Evolutionary conservation across 2,888 invertebrate species (phyloP), one percentile per base, ranked within the genome.

Genomic region (Belgica antarctica): DNA sequence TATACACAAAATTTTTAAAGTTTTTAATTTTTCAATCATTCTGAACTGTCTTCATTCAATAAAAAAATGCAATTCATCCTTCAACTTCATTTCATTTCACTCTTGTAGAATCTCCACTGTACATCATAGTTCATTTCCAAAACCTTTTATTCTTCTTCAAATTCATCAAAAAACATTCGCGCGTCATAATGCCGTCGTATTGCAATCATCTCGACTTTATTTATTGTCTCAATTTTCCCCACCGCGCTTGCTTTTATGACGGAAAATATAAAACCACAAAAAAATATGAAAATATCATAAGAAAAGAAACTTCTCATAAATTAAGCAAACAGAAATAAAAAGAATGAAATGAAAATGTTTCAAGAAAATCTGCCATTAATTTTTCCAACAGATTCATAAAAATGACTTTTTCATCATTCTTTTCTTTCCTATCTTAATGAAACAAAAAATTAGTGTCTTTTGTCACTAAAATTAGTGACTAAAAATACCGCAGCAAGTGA

Each of bases 361-460:
- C 25, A 27, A 59, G 22, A 27, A 59, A 59, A 59, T 27, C 25
- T 27, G 59, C 27, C 59, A 59, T 59, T 59, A 59, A 59, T 59
- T 25, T 59, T 59, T 59, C 59, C 59, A 59, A 59, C 59, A 59
- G 27, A 15, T 59, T 59, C 46, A 46, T 46, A 12, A 15, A n/a
- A 46, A 46, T 46, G 7, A 7, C 12, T 12, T 46, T 46, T 46
- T 46, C 46, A 7, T 24, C 59, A 27, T 46, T 59, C 3, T 24
- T 27, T 59, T 59, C 59, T 59, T 22, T 27, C 27, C n/a, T 5
- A 10, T 59, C 59, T 59, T 59, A 59, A 59, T 59, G 59, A 27
- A 59, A 59, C 59, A 59, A 59, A 59, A 59, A 59, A 59, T 59
- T 59, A 59, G 59, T 59, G 59, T 59, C 59, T 59, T 15, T 59